Base-by-base conservation (phyloP, 53 echinoderm and acorn worm genomes). In the Echinometra lucunter region DNA sequence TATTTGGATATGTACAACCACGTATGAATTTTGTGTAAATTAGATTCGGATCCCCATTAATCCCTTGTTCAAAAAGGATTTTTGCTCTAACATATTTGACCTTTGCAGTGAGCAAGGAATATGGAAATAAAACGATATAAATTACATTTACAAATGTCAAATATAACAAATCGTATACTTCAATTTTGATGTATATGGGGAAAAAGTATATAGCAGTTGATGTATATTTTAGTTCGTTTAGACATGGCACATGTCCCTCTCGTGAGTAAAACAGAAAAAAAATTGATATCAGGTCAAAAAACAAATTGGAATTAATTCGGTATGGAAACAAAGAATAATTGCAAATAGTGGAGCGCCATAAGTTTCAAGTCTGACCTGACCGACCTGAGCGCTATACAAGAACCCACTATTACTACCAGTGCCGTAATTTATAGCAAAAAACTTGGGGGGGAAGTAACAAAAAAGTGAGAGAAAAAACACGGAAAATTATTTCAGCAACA, bases 141-240 rank as follows among this genome's bases (percentile, higher is more conserved):
- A 85, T 85, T 85, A 49, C 85, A n/a, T 53, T 40, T 38, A 49
- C 49, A 85, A 85, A 85, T 85, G 85, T 85, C 53, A 85, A 7
- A 85, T 85, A 28, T 85, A n/a, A 49, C 85, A 25, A 85, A 38
- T 81, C 12, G 81, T 44, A 19, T 21, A 44, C 18, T 5, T 42
- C 19, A 21, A 21, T 69, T 32, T 69, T 10, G 69, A 69, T 15
- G 2, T 0, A 12, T 69, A 32, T 10, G 69, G 69, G 8, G 32
- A 69, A 69, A 32, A 13, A 12, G 19, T 69, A 15, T 12, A 30
- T 32, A 34, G 32, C 69, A 25, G 18, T 66, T 56, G 7, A 9
- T 56, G 56, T 13, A 56, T 9, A 56, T n/a, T 56, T 25, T 6
- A 0, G 7, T 27, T 66, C 66, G 0, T 66, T 66, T n/a, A 6